phyloP scores from a whole-genome alignment of 1,140 invertebrate species.

The Nomia melanderi region DNA sequence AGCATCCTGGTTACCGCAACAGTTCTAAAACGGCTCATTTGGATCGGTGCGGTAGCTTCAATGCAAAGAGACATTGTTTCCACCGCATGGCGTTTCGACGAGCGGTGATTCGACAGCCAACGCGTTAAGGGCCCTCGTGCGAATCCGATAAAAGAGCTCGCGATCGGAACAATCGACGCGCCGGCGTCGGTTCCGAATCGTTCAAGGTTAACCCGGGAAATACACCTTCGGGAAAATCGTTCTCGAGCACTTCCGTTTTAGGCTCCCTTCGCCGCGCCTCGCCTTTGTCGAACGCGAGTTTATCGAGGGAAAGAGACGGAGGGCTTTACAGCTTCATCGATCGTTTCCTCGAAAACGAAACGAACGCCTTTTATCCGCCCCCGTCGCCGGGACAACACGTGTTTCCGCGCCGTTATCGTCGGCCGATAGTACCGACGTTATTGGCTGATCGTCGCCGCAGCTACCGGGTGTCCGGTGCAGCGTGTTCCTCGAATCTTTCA shows the following conservation, averaged over 20 bases:
- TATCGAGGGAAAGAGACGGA: no score
- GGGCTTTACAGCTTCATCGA: slow-evolving; percentile 26
- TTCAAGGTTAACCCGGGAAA: neutral
- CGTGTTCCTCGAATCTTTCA: no score
- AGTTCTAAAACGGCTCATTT: no score
- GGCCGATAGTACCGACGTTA: neutral
- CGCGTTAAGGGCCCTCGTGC: no score
- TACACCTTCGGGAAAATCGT: neutral
- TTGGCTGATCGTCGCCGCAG: neutral
- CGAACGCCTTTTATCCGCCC: neutral
- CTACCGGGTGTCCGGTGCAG: neutral
- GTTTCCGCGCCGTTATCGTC: slow-evolving; percentile 4
- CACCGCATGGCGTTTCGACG: no score
- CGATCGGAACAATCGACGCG: neutral
- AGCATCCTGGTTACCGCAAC: no score
- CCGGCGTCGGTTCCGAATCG: no score
- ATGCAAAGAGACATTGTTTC: no score
- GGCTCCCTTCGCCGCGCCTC: neutral
- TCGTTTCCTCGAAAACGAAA: slow-evolving; percentile 18
- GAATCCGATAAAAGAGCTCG: no score
- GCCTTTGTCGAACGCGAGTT: neutral
- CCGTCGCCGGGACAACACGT: slow-evolving; percentile 25
- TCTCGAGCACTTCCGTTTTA: neutral
- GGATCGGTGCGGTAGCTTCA: no score
- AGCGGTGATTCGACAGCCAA: no score